Conservation (phyloP, 2,797 vertebrate species). For the Syndactyla subalaris region DNA sequence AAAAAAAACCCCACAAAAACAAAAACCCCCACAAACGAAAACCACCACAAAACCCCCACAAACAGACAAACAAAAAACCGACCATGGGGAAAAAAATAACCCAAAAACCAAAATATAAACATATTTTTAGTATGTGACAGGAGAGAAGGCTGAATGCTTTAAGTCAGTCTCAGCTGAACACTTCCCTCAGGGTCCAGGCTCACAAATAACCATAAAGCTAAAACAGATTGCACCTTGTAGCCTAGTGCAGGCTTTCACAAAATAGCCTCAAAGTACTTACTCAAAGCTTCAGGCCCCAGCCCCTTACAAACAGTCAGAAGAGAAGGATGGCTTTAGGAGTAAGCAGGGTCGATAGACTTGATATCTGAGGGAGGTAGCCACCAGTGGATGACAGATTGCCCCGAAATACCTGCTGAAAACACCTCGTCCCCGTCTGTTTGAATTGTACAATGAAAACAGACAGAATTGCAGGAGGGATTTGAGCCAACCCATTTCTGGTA, state of each 20-base stretch:
- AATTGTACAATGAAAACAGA: not conserved
- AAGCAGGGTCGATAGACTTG: rapidly evolving
- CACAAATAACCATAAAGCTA: not conserved
- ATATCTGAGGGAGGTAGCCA: not conserved
- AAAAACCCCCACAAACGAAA: not conserved
- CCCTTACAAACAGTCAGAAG: not conserved
- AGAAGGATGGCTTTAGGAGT: not conserved
- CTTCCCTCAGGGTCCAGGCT: not conserved
- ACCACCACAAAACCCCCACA: too few species aligned
- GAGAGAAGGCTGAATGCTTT: not conserved
- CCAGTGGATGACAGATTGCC: not conserved
- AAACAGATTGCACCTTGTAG: not conserved
- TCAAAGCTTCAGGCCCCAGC: not conserved
- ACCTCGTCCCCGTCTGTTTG: not conserved
- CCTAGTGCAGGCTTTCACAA: not conserved
- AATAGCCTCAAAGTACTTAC: not conserved
- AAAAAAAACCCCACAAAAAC: not conserved
- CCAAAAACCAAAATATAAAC: too few species aligned
- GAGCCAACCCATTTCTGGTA: not conserved
- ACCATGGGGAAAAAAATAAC: too few species aligned
- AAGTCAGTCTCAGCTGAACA: not conserved
- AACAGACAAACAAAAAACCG: not conserved
- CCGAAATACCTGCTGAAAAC: not conserved
- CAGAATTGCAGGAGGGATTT: not conserved
- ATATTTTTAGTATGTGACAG: not conserved